These are phyloP conservation scores for Lota lota DNA, from an alignment of 2,113 vertebrate species.

Conservation along the genomic window DNA sequence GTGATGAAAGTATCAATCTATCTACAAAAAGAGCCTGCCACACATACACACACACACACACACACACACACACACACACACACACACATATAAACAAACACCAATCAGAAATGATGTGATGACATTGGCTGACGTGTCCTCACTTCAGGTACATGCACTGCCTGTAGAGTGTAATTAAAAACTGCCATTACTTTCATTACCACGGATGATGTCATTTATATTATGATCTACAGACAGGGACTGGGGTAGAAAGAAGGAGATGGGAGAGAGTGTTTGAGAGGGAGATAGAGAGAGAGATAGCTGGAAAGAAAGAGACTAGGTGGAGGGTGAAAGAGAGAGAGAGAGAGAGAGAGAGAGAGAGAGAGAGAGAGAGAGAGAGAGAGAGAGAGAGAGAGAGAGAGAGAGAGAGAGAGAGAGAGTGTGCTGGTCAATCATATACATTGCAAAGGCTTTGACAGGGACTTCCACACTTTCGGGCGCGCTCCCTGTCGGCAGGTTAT, in stretches of 20 bases:
- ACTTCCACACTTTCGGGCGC: not conserved
- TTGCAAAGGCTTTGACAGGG: not conserved
- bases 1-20: too few species aligned
- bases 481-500: not conserved
- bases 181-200: slow-evolving; percentile 5
- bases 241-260: not conserved
- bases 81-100: not conserved
- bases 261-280: slow-evolving; percentile 1
- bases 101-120: not conserved
- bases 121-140: not conserved
- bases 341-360: too few species aligned
- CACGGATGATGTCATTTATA: not conserved
- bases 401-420: slow-evolving; percentile 4
- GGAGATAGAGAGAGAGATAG: not conserved
- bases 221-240: too few species aligned
- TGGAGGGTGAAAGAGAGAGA: not conserved
- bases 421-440: slow-evolving; percentile 1
- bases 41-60: slow-evolving; percentile 6
- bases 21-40: not conserved
- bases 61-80: not conserved
- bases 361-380: not conserved
- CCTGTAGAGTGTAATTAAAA: not conserved
- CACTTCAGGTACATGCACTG: not conserved
- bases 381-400: not conserved
- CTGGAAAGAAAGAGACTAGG: not conserved